Evolutionary conservation across 2,888 invertebrate genomes (phyloP).

Genomic region (Mythimna albipuncta): DNA sequence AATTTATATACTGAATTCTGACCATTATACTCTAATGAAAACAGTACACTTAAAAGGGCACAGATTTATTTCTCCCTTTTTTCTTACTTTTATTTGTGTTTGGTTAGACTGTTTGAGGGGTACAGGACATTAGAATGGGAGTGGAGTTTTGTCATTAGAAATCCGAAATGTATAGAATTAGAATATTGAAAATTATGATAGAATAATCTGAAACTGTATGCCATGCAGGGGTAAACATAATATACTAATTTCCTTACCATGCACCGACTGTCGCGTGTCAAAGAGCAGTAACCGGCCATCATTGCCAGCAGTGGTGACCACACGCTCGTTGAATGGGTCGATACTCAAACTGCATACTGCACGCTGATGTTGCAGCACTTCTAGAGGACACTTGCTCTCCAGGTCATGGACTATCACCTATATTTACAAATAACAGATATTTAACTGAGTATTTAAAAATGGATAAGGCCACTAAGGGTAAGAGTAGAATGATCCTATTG

Average conservation of each 20-base stretch:
- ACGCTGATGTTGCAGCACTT: conserved; percentile 95
- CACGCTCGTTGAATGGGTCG: conserved; percentile 95
- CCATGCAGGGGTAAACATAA: background rate
- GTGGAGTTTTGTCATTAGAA: background rate
- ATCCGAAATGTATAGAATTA: background rate
- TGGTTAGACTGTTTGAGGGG: background rate
- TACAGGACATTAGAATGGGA: background rate
- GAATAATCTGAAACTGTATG: background rate
- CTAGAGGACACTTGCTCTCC: conserved; percentile 90
- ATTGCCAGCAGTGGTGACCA: conserved; percentile 97
- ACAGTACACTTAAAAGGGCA: background rate
- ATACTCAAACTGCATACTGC: conserved; percentile 97
- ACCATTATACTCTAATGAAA: background rate
- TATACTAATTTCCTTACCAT: conserved; percentile 72
- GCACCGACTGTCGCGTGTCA: conserved; percentile 93
- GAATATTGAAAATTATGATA: background rate
- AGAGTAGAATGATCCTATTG: no score
- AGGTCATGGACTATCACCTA: conserved; percentile 97
- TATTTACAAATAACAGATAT: conserved; percentile 5
- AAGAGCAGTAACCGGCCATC: conserved; percentile 97
- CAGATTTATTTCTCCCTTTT: background rate
- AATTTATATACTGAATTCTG: background rate
- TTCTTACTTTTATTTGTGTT: no score
- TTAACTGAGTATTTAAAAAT: background rate
- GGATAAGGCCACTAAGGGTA: background rate